Base-by-base conservation (phyloP, 2,797 vertebrate genomes). In the Anableps anableps region DNA sequence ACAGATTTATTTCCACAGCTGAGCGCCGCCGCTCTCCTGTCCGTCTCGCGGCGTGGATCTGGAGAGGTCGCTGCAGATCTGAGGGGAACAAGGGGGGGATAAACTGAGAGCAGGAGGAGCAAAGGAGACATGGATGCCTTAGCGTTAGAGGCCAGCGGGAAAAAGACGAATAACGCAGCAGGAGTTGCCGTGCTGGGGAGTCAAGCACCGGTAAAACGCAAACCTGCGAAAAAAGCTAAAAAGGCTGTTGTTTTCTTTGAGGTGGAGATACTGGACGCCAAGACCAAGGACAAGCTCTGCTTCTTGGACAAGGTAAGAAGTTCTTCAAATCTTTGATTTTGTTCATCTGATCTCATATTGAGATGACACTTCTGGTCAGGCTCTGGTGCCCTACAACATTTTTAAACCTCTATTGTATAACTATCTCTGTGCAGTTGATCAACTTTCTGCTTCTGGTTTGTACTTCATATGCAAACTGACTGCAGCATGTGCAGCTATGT, bases 241-340 rank as follows among this genome's bases (percentile, higher is more conserved):
- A 98, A 97, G 86, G 97, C 96, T 84, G 96, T 97, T 91, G 97
- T 99, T 92, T 98, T 98, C 92, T 99, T 99, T 41, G 97, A 99
- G 98, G 98, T 99, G 97, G 98, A 99, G 97, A 98, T 99, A 85
- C 94, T 98, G 95, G 97, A 98, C 1, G 97, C 96, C 77, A 97
- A 96, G 94, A 98, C 97, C 0, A 96, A 98, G 94, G 97, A 98
- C 93, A 98, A 99, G 95, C 97, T 99, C 80, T 98, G 97, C 93
- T 99, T 99, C 95, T 94, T 99, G 91, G 98, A 99, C 92, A 99
- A 99, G 97, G 98, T 99, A 92, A 94, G 96, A 53, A 29, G 0
- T 7, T 79, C 23, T 10, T 31, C 11, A 71, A 53, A 34, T 76
- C 55, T 2, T 17, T 53, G 2, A 7, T 36, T 75, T 75, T 66